Evolutionary conservation across 1,140 invertebrate species (phyloP), one percentile per base, ranked within the genome.

Genomic region (Polypedilum pembai): DNA sequence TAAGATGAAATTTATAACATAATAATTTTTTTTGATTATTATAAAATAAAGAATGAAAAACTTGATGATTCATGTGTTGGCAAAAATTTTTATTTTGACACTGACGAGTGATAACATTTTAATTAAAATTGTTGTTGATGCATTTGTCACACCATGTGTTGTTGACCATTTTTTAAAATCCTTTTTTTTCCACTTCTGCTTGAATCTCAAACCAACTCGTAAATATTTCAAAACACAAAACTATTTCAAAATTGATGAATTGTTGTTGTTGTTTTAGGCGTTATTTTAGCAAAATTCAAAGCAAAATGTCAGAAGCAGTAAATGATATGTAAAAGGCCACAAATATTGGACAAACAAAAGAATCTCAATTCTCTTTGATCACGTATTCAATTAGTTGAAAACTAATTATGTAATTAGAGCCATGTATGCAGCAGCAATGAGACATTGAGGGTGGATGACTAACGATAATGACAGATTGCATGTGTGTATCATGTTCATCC

Each of bases 381-480:
- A 56, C 45, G 45, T 56, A 56, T 56, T 56, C 45, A 56, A 56
- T 56, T 56, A 56, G 45, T 56, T 56, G 12, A 56, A 56, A 56
- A 56, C 15, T 56, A 56, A 56, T 56, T 56, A 56, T 56, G 45
- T 56, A 56, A 56, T 56, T 56, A 56, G 45, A 56, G 12, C 45
- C 45, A 56, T n/a, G n/a, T 12, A 33, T 33, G 24, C 24, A 33
- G 45, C 45, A 15, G 12, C n/a, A 12, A 15, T n/a, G 15, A n/a
- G 45, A 56, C 3, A 56, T 56, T 56, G 45, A 56, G n/a, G n/a
- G 45, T 56, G n/a, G 12, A 15, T n/a, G 45, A 12, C 10, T 56
- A 56, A 56, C 45, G 45, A 56, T 56, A 56, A 56, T 56, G 45
- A 56, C 45, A 56, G 45, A 56, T 56, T 56, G 45, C n/a, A n/a